Evolutionary conservation across 1,140 invertebrate species (phyloP), one percentile per base, ranked within the genome.

Genomic region (Prorops nasuta): DNA sequence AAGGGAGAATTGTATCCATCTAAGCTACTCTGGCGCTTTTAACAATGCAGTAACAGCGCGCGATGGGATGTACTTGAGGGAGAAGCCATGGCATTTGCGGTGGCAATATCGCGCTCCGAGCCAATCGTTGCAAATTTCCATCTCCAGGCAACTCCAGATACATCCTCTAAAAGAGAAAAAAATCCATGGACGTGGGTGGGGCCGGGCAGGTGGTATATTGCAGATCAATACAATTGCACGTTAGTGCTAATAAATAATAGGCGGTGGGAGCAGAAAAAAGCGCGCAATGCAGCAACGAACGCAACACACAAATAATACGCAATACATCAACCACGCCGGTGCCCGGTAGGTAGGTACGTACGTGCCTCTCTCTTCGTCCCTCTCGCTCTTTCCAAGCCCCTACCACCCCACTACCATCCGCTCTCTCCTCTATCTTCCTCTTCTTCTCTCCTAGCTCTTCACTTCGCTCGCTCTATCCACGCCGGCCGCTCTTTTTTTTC

Each of bases 201-300:
- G 57, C 58, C 56, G 58, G 64, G 60, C 66, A 69, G 67, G 67
- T 72, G 71, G 69, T 74, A 71, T 76, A 76, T 76, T 69, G 75
- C 74, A 76, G 75, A 77, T 77, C 75, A 76, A 77, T 76, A 76
- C 75, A 76, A 77, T 77, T 76, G 75, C 73, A 76, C 74, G 75
- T 77, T 77, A 77, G 75, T 76, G 75, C 75, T 76, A 77, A 76
- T 77, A 77, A 77, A 77, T 76, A 76, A 77, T 77, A 77, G 75
- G 71, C 75, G 71, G 72, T 67, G 72, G 74, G 71, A 73, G 72
- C 73, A 66, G 73, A 77, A 77, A 76, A 76, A 77, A 76, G 66
- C 72, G 71, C 71, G 72, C 73, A 74, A 70, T 75, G 75, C 73
- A 76, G 72, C 73, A 76, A 66, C 64, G 71, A 74, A 74, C 72